These are phyloP conservation scores for Malurus melanocephalus DNA, from an alignment of 2,113 vertebrate species.

Conservation along the genomic window DNA sequence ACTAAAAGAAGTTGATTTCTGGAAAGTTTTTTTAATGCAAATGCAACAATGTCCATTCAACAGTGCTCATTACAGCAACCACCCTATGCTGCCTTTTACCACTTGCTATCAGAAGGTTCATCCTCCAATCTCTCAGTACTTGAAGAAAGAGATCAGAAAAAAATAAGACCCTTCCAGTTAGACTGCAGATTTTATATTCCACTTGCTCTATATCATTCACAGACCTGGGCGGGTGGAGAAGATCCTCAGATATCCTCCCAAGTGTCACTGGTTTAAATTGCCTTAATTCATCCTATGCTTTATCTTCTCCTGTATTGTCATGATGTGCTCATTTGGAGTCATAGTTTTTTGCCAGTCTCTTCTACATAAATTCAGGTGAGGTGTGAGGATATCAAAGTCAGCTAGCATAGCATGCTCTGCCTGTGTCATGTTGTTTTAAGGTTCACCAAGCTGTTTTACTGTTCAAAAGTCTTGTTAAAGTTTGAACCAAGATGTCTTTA, in stretches of 20 bases:
- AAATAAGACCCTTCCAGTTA: not conserved
- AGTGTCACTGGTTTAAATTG: slow-evolving; percentile 26
- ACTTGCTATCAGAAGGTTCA: not conserved
- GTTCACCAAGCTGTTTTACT: not conserved
- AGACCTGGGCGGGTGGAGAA: not conserved
- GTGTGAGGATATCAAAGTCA: not conserved
- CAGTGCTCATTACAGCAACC: not conserved
- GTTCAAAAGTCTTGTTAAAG: not conserved
- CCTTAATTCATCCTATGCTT: not conserved
- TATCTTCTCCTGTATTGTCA: not conserved
- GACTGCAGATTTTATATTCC: not conserved
- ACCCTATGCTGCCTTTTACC: not conserved
- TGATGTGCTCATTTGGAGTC: not conserved
- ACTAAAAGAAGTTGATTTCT: not conserved
- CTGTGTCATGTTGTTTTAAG: not conserved
- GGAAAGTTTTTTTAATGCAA: not conserved
- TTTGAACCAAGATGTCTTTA: not conserved
- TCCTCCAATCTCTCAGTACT: not conserved
- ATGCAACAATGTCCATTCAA: not conserved
- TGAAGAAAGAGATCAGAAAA: not conserved
- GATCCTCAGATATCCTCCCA: slow-evolving; percentile 22
- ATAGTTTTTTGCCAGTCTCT: not conserved
- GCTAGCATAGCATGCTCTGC: not conserved
- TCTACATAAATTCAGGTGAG: slow-evolving; percentile 14
- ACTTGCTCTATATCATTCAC: not conserved